phyloP scores from a whole-genome alignment of 2,113 vertebrate genomes.

The Caracal caracal region DNA sequence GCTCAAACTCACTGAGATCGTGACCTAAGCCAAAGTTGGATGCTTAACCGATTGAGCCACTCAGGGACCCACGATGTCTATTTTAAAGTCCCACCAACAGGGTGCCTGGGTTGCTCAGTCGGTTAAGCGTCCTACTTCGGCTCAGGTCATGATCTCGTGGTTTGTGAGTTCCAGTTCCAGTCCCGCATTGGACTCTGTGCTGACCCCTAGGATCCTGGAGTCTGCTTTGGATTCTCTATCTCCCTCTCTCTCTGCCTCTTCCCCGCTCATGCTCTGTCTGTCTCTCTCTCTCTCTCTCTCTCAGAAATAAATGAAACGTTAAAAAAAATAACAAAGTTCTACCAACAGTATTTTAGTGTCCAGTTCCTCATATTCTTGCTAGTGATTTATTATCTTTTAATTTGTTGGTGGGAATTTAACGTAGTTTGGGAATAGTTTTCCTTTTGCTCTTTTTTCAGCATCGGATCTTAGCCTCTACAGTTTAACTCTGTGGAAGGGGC shows the following conservation, averaged over 20 bases:
- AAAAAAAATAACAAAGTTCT: background rate
- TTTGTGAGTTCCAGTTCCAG: background rate
- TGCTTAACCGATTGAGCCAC: too few relatives aligned
- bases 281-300: background rate
- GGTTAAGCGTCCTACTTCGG: background rate
- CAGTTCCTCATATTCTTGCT: background rate
- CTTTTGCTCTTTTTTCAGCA: background rate
- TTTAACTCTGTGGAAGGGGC: background rate
- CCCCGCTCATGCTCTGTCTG: background rate
- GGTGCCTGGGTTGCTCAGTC: background rate
- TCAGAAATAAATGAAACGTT: background rate
- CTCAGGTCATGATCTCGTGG: background rate
- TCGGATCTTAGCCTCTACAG: background rate
- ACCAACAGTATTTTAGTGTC: background rate
- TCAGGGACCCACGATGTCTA: background rate
- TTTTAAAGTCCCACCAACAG: background rate
- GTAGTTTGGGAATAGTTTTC: slow-evolving; percentile 30
- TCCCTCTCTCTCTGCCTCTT: background rate
- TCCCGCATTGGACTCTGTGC: background rate
- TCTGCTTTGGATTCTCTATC: too few relatives aligned
- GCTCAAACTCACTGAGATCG: too few relatives aligned
- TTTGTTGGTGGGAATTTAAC: slow-evolving; percentile 36
- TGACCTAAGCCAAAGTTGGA: too few relatives aligned
- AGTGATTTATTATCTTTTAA: background rate
- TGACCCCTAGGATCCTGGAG: too few relatives aligned